Percentiles rank a stretch among this genome's conserved stretches.
These are phyloP conservation scores for Cephus nigrinus DNA, from an alignment of 2,888 invertebrate species.

Conservation along the genomic window DNA sequence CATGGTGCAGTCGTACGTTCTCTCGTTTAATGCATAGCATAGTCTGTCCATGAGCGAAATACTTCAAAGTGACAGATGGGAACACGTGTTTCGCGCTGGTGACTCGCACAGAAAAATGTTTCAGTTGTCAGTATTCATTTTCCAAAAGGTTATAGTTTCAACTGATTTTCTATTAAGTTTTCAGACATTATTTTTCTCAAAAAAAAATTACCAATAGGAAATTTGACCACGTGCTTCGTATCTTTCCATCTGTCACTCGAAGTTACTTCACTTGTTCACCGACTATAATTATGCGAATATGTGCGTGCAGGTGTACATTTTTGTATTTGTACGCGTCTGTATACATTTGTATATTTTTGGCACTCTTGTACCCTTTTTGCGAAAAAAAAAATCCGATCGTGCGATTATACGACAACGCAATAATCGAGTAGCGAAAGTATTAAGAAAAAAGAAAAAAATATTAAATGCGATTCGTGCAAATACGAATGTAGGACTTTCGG, in stretches of 20 bases:
- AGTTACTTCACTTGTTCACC: too few species aligned
- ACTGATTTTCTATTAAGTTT: too few species aligned
- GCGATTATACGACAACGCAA: not conserved
- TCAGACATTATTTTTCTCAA: too few species aligned
- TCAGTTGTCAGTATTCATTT: too few species aligned
- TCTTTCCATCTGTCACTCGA: too few species aligned
- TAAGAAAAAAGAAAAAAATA: not conserved
- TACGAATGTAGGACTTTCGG: conserved; percentile 13
- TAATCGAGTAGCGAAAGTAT: not conserved
- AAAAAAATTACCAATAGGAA: too few species aligned
- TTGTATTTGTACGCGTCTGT: conserved; percentile 16
- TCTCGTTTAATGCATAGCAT: not conserved
- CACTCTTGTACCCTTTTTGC: conserved; percentile 3
- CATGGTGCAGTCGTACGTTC: not conserved
- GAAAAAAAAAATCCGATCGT: not conserved
- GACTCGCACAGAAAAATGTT: too few species aligned
- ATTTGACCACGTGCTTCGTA: too few species aligned
- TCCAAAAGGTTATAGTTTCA: too few species aligned
- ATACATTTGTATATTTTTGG: conserved; percentile 38
- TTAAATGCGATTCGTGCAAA: conserved; percentile 14
- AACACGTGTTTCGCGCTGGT: too few species aligned
- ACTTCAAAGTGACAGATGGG: too few species aligned
- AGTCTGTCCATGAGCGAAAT: too few species aligned
- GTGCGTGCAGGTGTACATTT: not conserved
- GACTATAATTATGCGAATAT: not conserved